Evolutionary conservation across 2,888 invertebrate species (phyloP).

Genomic region (Macroteleia sp.): DNA sequence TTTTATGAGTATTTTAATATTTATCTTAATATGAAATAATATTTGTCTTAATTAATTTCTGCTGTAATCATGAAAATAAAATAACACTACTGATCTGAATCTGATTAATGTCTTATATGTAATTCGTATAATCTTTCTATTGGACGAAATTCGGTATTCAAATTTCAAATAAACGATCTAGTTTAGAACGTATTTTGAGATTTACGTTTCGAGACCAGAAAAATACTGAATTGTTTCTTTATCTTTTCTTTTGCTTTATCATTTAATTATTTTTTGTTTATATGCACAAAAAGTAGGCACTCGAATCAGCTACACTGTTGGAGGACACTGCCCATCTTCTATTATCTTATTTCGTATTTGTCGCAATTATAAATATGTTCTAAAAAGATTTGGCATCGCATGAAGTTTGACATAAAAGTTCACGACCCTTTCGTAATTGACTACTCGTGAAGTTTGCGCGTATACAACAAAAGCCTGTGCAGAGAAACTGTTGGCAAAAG

Average conservation of each 20-base stretch:
- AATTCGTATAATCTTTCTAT: constrained; percentile 36
- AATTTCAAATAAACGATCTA: constrained; percentile 38
- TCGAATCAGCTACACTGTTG: constrained; percentile 72
- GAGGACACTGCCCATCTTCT: constrained; percentile 57
- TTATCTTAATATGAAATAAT: too few relatives aligned
- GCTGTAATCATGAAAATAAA: too few relatives aligned
- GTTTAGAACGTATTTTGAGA: constrained; percentile 22
- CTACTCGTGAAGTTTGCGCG: constrained; percentile 44
- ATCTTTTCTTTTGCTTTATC: constrained; percentile 15
- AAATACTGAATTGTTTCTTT: constrained; percentile 64
- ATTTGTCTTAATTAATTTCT: too few relatives aligned
- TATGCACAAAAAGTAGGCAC: constrained; percentile 70
- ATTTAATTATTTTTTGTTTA: constrained; percentile 49
- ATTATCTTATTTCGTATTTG: constrained; percentile 63
- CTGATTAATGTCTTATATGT: constrained; percentile 43
- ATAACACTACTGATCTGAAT: too few relatives aligned
- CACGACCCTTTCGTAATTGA: constrained; percentile 53
- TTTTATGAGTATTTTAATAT: too few relatives aligned
- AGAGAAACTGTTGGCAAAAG: too few relatives aligned
- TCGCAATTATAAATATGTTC: constrained; percentile 52
- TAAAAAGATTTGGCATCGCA: constrained; percentile 64
- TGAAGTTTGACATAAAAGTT: constrained; percentile 28
- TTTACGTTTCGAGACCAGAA: constrained; percentile 62
- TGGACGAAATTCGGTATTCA: constrained; percentile 43
- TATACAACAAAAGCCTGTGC: constrained; percentile 10